Evolutionary conservation across 2,113 vertebrate genomes (phyloP).

Genomic region (Prinia subflava): DNA sequence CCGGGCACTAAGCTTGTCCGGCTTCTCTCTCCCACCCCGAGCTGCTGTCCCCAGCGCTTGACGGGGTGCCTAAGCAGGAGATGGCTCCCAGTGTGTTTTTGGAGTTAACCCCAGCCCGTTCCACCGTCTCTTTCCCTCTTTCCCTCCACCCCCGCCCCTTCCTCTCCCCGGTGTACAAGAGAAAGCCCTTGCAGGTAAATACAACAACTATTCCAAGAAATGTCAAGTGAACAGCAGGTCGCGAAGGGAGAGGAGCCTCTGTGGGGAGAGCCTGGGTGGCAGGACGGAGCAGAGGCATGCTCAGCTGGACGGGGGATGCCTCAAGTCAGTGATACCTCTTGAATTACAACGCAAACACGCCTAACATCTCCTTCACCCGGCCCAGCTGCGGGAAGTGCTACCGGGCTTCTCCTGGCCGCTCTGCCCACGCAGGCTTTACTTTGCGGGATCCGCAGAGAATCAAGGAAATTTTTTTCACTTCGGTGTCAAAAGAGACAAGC

Average conservation of each 20-base stretch:
- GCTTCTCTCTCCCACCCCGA: background rate
- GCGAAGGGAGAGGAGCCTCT: background rate
- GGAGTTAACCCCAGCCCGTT: background rate
- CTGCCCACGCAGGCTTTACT: background rate
- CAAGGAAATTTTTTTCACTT: constrained; percentile 50
- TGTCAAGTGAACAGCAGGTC: background rate
- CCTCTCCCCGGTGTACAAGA: background rate
- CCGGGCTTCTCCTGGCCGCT: background rate
- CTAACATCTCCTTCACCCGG: background rate
- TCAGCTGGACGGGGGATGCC: background rate
- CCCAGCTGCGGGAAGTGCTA: background rate
- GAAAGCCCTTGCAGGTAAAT: background rate
- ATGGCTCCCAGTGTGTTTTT: background rate
- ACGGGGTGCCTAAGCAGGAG: background rate
- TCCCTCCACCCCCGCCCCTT: fast-evolving
- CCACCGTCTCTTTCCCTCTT: too few relatives aligned
- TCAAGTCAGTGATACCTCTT: background rate
- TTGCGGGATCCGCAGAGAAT: background rate
- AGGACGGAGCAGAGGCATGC: background rate
- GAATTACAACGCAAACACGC: background rate
- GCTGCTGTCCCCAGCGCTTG: background rate
- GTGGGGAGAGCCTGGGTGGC: background rate
- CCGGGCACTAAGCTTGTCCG: background rate
- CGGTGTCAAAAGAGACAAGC: constrained; percentile 49
- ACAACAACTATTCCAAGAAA: background rate